Evolutionary conservation across 2,113 vertebrate species (phyloP), one percentile per base, ranked within the genome.

Genomic region (Ictalurus furcatus): DNA sequence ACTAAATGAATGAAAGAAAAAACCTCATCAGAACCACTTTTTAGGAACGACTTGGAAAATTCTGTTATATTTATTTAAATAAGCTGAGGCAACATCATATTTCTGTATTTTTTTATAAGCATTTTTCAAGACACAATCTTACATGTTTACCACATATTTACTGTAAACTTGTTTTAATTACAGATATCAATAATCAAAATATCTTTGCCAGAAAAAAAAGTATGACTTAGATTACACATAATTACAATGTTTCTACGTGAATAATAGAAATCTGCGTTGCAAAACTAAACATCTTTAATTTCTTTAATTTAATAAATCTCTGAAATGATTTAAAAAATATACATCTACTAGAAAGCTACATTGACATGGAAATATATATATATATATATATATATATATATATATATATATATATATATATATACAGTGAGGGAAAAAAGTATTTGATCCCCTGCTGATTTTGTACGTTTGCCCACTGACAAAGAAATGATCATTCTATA

Each of bases 271-370:
- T 52, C 16, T 30, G n/a, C 16, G 37, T 69, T 71, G 65, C n/a
- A 85, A 85, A 85, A 85, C 44, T 71, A 85, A 54, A 71, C 65
- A 71, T 34, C 9, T 71, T 61, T 54, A 34, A 82, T 37, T 81
- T 34, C 17, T 71, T 61, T 54, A 34, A 82, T 37, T 81, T 56
- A 82, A 82, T 59, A 40, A 82, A 82, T 40, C 30, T 82, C 0
- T 82, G 2, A 37, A 1, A 21, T 30, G 14, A 82, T 83, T 61
- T 40, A 61, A 82, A 78, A 48, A 80, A 80, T 80, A 80, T 80
- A n/a, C 28, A 56, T 56, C 14, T 54, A 54, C 14, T 19, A 14
- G 2, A 17, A 83, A 40, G 21, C 21, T 37, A 83, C 28, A 58
- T 17, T 54, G 25, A n/a, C 48, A 54, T 56, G 4, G 13, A 71